Percentiles rank a stretch among this genome's conserved stretches.
phyloP scores from a whole-genome alignment of 2,113 vertebrate species.

The Rhinogobius similis region DNA sequence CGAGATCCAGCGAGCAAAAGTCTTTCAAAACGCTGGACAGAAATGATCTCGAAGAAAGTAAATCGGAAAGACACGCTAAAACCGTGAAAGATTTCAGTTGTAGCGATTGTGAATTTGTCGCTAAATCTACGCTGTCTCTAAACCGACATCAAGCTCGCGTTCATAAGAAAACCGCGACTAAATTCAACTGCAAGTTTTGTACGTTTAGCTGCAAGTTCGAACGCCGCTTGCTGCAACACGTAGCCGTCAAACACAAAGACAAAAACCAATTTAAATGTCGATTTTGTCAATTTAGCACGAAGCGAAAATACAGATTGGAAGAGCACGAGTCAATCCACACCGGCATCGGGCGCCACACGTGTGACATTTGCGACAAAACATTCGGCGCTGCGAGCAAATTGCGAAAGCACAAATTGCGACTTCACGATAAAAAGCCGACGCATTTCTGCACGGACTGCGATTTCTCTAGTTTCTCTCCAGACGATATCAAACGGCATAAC shows the following conservation, averaged over 20 bases:
- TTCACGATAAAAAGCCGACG: constrained; percentile 88
- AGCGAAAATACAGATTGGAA: constrained; percentile 86
- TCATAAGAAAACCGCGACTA: constrained; percentile 45
- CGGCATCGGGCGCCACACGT: constrained; percentile 86
- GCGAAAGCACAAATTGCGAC: constrained; percentile 85
- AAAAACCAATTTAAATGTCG: constrained; percentile 81
- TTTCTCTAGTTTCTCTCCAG: constrained; percentile 87
- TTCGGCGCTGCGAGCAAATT: constrained; percentile 91
- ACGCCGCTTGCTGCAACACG: constrained; percentile 83
- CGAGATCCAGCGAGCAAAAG: neutral
- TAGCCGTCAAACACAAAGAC: constrained; percentile 85
- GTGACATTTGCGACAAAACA: constrained; percentile 82
- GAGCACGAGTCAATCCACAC: constrained; percentile 93
- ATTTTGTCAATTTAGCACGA: constrained; percentile 90
- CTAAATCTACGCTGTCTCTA: constrained; percentile 75
- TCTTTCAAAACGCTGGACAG: neutral
- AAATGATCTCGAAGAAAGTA: constrained; percentile 40
- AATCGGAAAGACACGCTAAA: constrained; percentile 81
- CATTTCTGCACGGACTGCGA: constrained; percentile 90
- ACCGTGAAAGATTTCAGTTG: constrained; percentile 77
- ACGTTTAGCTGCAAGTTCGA: constrained; percentile 87
- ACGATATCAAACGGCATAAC: constrained; percentile 87
- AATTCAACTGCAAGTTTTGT: constrained; percentile 75
- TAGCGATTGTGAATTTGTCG: constrained; percentile 78
- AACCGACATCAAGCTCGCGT: constrained; percentile 76